phyloP scores from a whole-genome alignment of 2,797 vertebrate genomes.

The Urophycis tenuis region DNA sequence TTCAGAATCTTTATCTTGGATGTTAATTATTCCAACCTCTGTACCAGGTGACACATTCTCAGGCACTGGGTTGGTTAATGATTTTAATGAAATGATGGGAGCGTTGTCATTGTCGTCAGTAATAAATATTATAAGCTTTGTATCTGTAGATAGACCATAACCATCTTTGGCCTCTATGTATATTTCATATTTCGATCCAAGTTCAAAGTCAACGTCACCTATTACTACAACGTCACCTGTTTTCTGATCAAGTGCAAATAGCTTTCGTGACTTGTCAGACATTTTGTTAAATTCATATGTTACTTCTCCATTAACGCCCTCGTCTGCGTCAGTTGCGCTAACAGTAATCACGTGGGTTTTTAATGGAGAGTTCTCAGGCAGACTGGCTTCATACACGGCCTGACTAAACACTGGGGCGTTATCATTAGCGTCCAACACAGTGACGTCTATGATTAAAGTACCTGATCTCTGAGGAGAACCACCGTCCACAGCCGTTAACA shows the following conservation, averaged over 20 bases:
- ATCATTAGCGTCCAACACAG: conserved; percentile 42
- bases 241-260: conserved; percentile 30
- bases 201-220: conserved; percentile 62
- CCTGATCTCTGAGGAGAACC: conserved; percentile 49
- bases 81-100: conserved; percentile 43
- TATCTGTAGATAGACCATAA: conserved; percentile 27
- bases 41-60: conserved; percentile 51
- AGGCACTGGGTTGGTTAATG: conserved; percentile 38
- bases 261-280: background rate
- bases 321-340: conserved; percentile 47
- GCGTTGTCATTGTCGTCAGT: conserved; percentile 59
- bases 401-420: conserved; percentile 44
- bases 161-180: conserved; percentile 58
- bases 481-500: conserved; percentile 43
- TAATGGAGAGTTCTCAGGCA: conserved; percentile 48
- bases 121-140: conserved; percentile 46
- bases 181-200: conserved; percentile 39
- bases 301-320: conserved; percentile 42
- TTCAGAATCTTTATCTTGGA: conserved; percentile 62
- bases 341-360: conserved; percentile 49
- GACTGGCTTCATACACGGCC: conserved; percentile 35
- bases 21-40: conserved; percentile 56
- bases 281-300: conserved; percentile 41
- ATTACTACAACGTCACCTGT: conserved; percentile 44
- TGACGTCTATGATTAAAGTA: conserved; percentile 38